Base-by-base conservation (phyloP, 2,797 vertebrate species). In the Sparidentex hasta region DNA sequence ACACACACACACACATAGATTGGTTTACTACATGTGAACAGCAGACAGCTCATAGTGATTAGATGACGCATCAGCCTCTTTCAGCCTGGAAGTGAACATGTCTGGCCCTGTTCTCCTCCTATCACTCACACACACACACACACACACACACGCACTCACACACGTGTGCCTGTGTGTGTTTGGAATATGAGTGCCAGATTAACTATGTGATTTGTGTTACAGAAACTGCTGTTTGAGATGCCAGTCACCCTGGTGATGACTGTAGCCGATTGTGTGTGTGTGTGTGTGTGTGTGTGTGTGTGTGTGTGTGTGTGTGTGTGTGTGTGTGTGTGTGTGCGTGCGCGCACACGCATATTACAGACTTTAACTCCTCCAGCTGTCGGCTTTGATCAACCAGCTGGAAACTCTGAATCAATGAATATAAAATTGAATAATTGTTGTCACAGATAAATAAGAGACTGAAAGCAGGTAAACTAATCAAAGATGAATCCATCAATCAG, bases 41-140 rank as follows among this genome's bases (percentile, higher is more conserved):
- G 56, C 59, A 43, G 64, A 56, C 48, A 2, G 73, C 67, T 80
- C 80, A 83, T 75, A 74, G 78, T 4, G 54, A 85, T 87, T 52
- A 78, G 59, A 82, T 89, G 78, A 85, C 65, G 27, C 55, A 84
- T 75, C 63, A 4, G 44, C 52, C 46, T 70, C 74, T 77, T 71
- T 65, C 63, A 75, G 70, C 3, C 58, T 81, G 69, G 72, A 85
- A 73, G 78, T 82, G 70, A 79, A 83, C 86, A 83, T 75, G 79
- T 41, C 69, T 23, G 13, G 74, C 59, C 83, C 69, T 84, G 76
- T 80, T 76, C 71, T 46, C 20, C 44, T 69, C 29, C 52, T 46
- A 17, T 7, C 66, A 50, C 56, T 18, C 74, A 38, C 21, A 54
- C 59, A 51, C 41, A 27, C 69, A 62, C 74, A 56, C 46, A 65